Percentiles rank a stretch among this genome's conserved stretches.
These are phyloP conservation scores for Drosophila dives DNA, from an alignment of 2,888 invertebrate genomes.

Conservation along the genomic window DNA sequence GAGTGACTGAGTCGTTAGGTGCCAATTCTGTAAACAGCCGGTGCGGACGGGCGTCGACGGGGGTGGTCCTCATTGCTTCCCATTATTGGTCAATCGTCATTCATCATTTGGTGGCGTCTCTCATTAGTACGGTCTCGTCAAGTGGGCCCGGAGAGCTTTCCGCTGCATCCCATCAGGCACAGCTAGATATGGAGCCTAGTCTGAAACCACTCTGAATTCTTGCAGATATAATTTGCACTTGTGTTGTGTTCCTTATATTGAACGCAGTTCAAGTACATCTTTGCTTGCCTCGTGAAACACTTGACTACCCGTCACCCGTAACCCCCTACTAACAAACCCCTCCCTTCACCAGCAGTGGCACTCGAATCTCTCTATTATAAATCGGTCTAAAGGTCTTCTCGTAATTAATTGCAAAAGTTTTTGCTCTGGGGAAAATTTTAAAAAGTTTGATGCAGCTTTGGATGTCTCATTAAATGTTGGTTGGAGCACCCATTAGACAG, in stretches of 20 bases:
- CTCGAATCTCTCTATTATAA: slow-evolving; percentile 16
- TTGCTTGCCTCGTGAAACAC: slow-evolving; percentile 7
- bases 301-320: neutral
- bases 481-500: slow-evolving; percentile 17
- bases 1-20: slow-evolving; percentile 37
- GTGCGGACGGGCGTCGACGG: slow-evolving; percentile 4
- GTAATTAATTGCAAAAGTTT: slow-evolving; percentile 79
- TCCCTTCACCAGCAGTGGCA: neutral
- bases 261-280: slow-evolving; percentile 12
- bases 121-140: slow-evolving; percentile 24
- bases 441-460: slow-evolving; percentile 53
- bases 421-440: slow-evolving; percentile 40
- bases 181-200: slow-evolving; percentile 26
- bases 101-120: slow-evolving; percentile 45
- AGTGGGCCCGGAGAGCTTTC: slow-evolving; percentile 52
- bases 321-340: neutral
- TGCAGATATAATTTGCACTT: slow-evolving; percentile 5
- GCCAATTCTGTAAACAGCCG: slow-evolving; percentile 47
- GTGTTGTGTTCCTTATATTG: slow-evolving; percentile 6
- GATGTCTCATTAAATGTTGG: slow-evolving; percentile 49
- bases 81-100: slow-evolving; percentile 47
- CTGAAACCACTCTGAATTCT: neutral
- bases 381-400: slow-evolving; percentile 48
- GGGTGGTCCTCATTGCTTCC: slow-evolving; percentile 49
- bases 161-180: slow-evolving; percentile 20